Percentiles rank a stretch among this genome's conserved stretches.
phyloP scores from a whole-genome alignment of 2,797 vertebrate genomes.

The Artibeus lituratus region DNA sequence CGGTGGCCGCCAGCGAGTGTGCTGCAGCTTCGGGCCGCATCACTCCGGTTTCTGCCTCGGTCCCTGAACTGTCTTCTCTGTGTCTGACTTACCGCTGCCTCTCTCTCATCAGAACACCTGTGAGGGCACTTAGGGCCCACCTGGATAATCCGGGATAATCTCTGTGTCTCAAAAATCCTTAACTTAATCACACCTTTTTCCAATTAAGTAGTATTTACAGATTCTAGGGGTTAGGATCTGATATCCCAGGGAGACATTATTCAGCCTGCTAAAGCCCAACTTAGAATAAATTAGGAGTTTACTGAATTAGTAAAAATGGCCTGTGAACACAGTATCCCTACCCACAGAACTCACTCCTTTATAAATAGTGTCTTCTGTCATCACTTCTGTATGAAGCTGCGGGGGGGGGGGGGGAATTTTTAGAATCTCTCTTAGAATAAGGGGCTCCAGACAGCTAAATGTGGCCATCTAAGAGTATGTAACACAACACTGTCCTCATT shows the following conservation, averaged over 20 bases:
- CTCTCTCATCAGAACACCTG: neutral
- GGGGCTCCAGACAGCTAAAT: neutral
- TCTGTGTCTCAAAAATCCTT: neutral
- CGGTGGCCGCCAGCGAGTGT: neutral
- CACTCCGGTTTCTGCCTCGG: neutral
- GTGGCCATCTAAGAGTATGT: neutral
- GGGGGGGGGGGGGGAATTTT: neutral
- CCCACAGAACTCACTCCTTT: neutral
- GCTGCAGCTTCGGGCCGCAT: neutral
- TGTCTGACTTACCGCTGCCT: neutral
- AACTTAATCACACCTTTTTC: neutral
- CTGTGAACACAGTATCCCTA: neutral
- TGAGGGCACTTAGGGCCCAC: neutral
- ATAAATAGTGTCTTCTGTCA: neutral
- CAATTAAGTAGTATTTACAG: neutral
- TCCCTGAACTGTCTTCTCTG: neutral
- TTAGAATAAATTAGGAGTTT: neutral
- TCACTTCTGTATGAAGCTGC: neutral
- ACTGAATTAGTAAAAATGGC: neutral
- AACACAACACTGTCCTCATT: neutral
- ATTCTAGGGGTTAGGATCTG: neutral
- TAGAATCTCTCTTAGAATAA: neutral
- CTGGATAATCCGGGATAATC: neutral
- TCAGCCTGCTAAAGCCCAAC: neutral
- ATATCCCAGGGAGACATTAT: neutral